A percentile compares a stretch with the other conserved stretches of the same genome.
phyloP scores from a whole-genome alignment of 2,797 vertebrate species.

The Pseudomugil tenellus region DNA sequence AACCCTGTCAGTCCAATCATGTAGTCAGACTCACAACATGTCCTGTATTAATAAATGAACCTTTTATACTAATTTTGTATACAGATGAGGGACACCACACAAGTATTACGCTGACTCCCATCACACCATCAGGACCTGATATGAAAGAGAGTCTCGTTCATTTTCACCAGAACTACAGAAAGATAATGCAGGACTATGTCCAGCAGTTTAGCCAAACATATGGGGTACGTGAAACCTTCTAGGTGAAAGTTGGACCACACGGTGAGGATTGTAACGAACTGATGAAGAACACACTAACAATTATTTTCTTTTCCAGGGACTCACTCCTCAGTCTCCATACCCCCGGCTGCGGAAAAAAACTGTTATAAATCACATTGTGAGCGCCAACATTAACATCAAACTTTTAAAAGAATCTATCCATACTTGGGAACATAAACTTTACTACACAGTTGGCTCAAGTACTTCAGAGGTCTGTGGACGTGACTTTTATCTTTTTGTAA shows the following conservation, averaged over 20 bases:
- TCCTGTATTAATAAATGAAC: background rate
- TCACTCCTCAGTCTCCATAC: conserved; percentile 85
- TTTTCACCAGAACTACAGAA: conserved; percentile 86
- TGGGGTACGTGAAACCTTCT: conserved; percentile 34
- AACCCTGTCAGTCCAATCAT: background rate
- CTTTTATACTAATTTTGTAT: conserved; percentile 6
- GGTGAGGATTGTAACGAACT: background rate
- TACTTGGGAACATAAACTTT: conserved; percentile 69
- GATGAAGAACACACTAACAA: background rate
- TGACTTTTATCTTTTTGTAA: too few relatives aligned
- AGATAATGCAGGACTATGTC: conserved; percentile 82
- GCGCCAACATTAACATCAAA: conserved; percentile 82
- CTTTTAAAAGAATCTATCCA: conserved; percentile 61
- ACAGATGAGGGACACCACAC: conserved; percentile 61
- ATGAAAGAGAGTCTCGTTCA: conserved; percentile 85
- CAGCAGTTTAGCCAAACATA: conserved; percentile 77
- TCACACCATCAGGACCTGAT: conserved; percentile 80
- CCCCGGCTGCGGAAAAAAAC: conserved; percentile 75
- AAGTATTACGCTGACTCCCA: conserved; percentile 78
- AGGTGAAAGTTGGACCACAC: too few relatives aligned
- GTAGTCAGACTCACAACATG: background rate
- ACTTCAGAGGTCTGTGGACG: conserved; percentile 79
- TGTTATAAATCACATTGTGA: conserved; percentile 74
- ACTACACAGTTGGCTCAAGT: conserved; percentile 85
- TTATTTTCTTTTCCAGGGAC: conserved; percentile 63